Evolutionary conservation across 2,888 invertebrate genomes (phyloP).

Genomic region (Andrena chrysosceles): DNA sequence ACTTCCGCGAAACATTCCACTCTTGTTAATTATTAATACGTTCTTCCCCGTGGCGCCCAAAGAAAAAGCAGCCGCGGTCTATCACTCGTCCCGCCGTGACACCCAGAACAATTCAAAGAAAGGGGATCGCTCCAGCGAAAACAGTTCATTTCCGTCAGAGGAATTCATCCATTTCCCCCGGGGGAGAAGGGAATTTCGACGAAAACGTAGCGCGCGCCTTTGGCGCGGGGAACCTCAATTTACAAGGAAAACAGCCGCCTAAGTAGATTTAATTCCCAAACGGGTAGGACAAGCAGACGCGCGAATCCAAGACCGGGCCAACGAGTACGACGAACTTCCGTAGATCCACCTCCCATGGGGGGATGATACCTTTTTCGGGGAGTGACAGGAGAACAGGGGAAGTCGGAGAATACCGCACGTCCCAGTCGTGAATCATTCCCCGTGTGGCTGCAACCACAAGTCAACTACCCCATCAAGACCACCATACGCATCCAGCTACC

Average conservation of each 20-base stretch:
- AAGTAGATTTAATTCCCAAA: constrained; percentile 63
- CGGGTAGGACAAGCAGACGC: constrained; percentile 38
- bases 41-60: background rate
- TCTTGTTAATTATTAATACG: constrained; percentile 35
- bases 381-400: constrained; percentile 37
- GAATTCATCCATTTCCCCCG: constrained; percentile 41
- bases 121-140: constrained; percentile 21
- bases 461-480: constrained; percentile 77
- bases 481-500: constrained; percentile 70
- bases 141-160: constrained; percentile 40
- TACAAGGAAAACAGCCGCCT: constrained; percentile 57
- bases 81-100: background rate
- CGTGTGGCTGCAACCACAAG: constrained; percentile 78
- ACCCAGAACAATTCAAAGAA: background rate
- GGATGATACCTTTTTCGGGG: constrained; percentile 49
- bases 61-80: background rate
- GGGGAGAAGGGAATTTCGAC: constrained; percentile 38
- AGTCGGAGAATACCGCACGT: constrained; percentile 71
- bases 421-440: constrained; percentile 78
- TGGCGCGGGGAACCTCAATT: constrained; percentile 45
- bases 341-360: constrained; percentile 56
- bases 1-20: background rate
- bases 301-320: constrained; percentile 49
- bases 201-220: constrained; percentile 23
- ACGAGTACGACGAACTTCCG: constrained; percentile 47